Base-by-base conservation (phyloP, 2,888 invertebrate genomes). In the Drepana falcataria region DNA sequence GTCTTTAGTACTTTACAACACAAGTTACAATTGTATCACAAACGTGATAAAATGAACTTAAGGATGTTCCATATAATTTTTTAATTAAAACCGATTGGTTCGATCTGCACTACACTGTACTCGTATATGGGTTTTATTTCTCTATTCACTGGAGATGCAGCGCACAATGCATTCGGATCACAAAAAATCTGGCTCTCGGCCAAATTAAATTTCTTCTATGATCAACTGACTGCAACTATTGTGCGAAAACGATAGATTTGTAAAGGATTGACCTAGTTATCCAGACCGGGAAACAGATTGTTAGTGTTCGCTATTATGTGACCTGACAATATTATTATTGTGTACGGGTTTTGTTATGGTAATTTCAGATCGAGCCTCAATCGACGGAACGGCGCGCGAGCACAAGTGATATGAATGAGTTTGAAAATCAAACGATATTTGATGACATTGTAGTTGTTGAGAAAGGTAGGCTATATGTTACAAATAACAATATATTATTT, bases 201-300 rank as follows among this genome's bases (percentile, higher is more conserved):
- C 84, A 85, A 86, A 87, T 87, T 84, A 76, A 87, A 81, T 78
- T 71, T 81, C 76, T 82, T 77, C 76, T 67, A 79, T 71, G 73
- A 78, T 73, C 72, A 71, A 72, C 71, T 68, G 74, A 71, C 72
- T 81, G 80, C 79, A 75, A 73, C 77, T 63, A 78, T 78, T 81
- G 80, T 81, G 68, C 71, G 64, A 69, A 76, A 78, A 71, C 70
- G 63, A 73, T 71, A 61, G 71, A 66, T 78, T 81, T 83, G 74
- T 66, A 81, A 80, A 79, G 77, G 74, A 73, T 76, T 81, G 85
- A 84, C 89, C 88, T 73, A 84, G 78, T 76, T 87, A 69, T 74
- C 69, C 70, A 69, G 75, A 77, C 73, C 69, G 76, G 69, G 44
- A 66, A 71, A 71, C 70, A 66, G 68, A 81, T 81, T 81, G 78